phyloP scores from a whole-genome alignment of 1,140 invertebrate species.

The Hermatobates lingyangjiaoensis region DNA sequence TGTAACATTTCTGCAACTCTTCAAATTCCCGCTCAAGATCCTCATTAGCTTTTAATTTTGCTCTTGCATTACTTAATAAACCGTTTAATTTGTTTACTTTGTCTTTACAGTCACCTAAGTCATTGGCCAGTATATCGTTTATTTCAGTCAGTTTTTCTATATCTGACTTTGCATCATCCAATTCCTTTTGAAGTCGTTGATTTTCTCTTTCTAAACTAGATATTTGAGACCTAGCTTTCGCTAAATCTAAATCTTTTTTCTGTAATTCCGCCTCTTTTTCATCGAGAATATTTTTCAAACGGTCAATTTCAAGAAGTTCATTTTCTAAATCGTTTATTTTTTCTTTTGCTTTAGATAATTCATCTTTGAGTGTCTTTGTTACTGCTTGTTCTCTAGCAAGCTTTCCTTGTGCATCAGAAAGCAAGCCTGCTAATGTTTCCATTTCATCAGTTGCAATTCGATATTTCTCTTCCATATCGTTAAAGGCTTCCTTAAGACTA shows the following conservation, averaged over 20 bases:
- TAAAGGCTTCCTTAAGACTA: neutral
- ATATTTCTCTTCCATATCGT: neutral
- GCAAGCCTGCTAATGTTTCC: constrained; percentile 1
- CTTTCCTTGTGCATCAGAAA: neutral
- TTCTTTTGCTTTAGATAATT: neutral
- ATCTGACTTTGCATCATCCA: neutral
- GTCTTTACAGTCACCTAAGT: neutral
- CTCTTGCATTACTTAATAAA: neutral
- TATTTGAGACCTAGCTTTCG: neutral
- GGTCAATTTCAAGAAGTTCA: neutral
- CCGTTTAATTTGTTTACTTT: neutral
- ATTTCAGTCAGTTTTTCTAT: neutral
- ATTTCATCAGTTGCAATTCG: constrained; percentile 2
- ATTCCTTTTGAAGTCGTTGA: neutral
- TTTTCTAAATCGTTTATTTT: neutral
- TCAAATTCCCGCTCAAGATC: neutral
- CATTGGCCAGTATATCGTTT: neutral
- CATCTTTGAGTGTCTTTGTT: neutral
- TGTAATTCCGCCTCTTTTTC: neutral
- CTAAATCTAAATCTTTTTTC: neutral
- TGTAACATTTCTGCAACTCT: neutral
- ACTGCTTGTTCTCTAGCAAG: constrained; percentile 3
- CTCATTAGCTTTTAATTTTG: neutral
- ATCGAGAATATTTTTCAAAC: neutral
- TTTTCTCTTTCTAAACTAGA: neutral